Conservation (phyloP, 2,113 vertebrate genomes). For the Tupaia chinensis region DNA sequence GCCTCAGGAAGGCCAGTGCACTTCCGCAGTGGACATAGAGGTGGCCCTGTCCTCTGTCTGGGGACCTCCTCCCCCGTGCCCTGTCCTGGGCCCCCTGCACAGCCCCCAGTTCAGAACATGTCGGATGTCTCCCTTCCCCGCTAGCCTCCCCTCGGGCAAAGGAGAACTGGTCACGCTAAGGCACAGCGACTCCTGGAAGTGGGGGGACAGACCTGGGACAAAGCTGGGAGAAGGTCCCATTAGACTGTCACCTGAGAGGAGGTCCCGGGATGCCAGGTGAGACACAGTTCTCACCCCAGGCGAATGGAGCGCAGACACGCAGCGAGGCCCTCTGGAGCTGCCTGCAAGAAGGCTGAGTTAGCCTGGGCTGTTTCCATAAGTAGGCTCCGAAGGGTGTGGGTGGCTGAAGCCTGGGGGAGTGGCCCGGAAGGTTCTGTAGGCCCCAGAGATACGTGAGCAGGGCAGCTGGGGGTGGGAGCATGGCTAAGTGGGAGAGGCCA, state of each 20-base stretch:
- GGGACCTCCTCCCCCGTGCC: neutral
- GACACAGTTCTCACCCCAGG: neutral
- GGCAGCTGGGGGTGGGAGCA: too few species aligned
- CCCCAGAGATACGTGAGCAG: neutral
- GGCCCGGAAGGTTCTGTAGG: conserved; percentile 1
- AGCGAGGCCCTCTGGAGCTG: too few species aligned
- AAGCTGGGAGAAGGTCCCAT: neutral
- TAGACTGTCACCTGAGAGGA: neutral
- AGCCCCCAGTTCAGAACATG: neutral
- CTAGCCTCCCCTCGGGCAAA: neutral
- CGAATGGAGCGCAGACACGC: neutral
- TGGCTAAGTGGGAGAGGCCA: neutral
- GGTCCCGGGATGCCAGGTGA: neutral
- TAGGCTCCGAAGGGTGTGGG: neutral
- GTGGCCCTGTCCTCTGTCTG: neutral
- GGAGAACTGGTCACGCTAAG: neutral
- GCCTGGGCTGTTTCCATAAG: neutral
- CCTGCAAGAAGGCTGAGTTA: too few species aligned
- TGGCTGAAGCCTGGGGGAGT: neutral
- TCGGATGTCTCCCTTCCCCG: neutral
- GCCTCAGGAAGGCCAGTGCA: neutral
- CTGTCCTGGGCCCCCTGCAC: too few species aligned
- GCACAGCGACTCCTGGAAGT: neutral
- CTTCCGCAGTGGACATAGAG: neutral
- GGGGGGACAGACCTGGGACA: neutral